Conservation (phyloP, 2,888 invertebrate species). For the Congeria kusceri region DNA sequence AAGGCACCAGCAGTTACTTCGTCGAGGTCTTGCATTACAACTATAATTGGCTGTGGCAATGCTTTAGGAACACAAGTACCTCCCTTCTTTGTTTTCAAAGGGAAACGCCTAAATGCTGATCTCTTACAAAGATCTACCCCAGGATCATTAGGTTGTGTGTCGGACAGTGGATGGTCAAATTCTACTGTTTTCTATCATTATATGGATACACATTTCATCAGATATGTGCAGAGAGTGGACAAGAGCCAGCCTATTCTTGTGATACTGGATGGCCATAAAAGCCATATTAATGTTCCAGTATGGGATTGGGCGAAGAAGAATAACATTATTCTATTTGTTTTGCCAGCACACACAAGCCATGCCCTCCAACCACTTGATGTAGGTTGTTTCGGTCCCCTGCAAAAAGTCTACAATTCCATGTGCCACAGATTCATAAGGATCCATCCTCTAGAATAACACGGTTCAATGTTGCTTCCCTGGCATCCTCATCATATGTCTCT, state of each 20-base stretch:
- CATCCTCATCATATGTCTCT: too few species aligned
- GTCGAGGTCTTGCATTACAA: constrained; percentile 19
- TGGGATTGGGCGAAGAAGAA: constrained; percentile 1
- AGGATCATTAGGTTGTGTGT: too few species aligned
- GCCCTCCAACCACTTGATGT: neutral
- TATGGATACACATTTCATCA: constrained; percentile 1
- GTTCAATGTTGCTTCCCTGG: too few species aligned
- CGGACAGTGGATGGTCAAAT: constrained; percentile 24
- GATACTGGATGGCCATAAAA: too few species aligned
- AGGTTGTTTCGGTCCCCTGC: too few species aligned
- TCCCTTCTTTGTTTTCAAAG: constrained; percentile 21
- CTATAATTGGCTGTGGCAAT: constrained; percentile 25
- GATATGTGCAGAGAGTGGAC: constrained; percentile 3
- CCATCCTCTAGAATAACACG: too few species aligned
- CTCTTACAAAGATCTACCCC: constrained; percentile 23
- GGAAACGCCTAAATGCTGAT: constrained; percentile 11
- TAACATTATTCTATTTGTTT: neutral
- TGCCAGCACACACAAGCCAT: constrained; percentile 15
- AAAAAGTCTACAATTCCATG: too few species aligned
- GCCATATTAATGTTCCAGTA: too few species aligned
- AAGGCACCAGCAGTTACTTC: constrained; percentile 17
- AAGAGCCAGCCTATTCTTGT: neutral
- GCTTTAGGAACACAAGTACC: constrained; percentile 19
- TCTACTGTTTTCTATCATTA: constrained; percentile 1
- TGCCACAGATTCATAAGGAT: too few species aligned